These are phyloP conservation scores for Ichneumoninae sp. DNA, from an alignment of 2,888 invertebrate genomes.

Conservation along the genomic window DNA sequence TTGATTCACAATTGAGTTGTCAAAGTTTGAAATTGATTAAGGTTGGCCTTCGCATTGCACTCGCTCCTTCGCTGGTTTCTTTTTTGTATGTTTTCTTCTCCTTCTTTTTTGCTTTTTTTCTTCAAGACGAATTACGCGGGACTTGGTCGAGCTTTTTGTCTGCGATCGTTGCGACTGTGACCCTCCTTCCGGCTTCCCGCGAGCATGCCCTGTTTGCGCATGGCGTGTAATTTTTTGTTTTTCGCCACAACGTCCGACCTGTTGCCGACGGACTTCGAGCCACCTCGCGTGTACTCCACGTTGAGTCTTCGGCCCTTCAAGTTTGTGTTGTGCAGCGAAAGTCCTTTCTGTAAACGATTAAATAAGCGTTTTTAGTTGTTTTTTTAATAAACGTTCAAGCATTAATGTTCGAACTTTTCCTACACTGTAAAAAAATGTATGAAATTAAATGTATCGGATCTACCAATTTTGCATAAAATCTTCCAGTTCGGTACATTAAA, in stretches of 20 bases:
- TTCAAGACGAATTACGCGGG: conserved; percentile 54
- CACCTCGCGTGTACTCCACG: conserved; percentile 83
- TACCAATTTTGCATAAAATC: too few relatives aligned
- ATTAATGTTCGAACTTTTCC: not conserved
- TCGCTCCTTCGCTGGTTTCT: conserved; percentile 4
- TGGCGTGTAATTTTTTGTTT: conserved; percentile 83
- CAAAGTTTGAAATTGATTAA: conserved; percentile 9
- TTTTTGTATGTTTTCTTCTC: not conserved
- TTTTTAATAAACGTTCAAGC: not conserved
- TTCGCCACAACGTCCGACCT: conserved; percentile 81
- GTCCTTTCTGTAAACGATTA: conserved; percentile 83
- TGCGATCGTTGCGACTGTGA: conserved; percentile 77
- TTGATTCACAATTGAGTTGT: conserved; percentile 2
- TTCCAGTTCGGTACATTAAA: too few relatives aligned
- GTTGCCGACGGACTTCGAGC: conserved; percentile 80
- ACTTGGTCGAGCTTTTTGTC: conserved; percentile 61
- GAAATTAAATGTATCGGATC: not conserved
- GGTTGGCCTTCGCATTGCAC: conserved; percentile 47
- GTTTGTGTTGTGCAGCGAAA: conserved; percentile 83
- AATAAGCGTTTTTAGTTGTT: conserved; percentile 12
- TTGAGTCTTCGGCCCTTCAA: conserved; percentile 83
- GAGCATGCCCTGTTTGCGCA: conserved; percentile 83
- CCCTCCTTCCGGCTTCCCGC: conserved; percentile 80
- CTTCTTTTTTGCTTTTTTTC: conserved; percentile 27
- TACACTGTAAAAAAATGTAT: not conserved